A percentile compares a stretch with the other conserved stretches of the same genome.
Evolutionary conservation across 2,797 vertebrate genomes (phyloP).

Genomic region (Bucorvus abyssinicus): DNA sequence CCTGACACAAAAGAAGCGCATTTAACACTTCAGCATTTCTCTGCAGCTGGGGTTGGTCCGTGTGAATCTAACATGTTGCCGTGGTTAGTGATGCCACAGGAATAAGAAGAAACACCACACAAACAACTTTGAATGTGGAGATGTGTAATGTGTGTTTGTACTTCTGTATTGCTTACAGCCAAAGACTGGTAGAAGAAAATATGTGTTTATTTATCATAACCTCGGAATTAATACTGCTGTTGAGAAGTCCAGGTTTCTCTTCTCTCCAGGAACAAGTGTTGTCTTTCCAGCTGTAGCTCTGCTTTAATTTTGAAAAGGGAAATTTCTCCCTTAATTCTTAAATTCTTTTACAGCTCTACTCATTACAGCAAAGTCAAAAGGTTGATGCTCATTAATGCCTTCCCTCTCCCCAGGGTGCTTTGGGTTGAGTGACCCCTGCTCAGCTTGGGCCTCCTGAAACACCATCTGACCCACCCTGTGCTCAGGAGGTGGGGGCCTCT

Average conservation of each 20-base stretch:
- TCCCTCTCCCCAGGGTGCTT: background rate
- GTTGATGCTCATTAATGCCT: background rate
- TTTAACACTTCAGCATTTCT: background rate
- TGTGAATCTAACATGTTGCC: background rate
- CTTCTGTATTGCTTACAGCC: background rate
- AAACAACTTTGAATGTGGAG: background rate
- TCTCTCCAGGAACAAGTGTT: background rate
- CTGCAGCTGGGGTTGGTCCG: background rate
- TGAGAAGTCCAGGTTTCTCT: background rate
- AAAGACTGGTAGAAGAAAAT: background rate
- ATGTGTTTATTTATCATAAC: accelerated
- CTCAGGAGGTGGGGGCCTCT: accelerated
- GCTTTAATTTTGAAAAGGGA: background rate
- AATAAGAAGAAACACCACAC: background rate
- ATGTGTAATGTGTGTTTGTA: background rate
- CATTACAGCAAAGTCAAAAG: background rate
- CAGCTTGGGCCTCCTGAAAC: background rate
- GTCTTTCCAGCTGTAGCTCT: background rate
- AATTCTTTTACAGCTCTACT: background rate
- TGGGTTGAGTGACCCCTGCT: background rate
- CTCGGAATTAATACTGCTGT: background rate
- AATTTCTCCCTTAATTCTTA: background rate
- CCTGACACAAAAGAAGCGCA: accelerated
- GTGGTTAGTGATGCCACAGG: background rate
- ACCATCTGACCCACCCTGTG: background rate